These are phyloP conservation scores for Listronotus bonariensis DNA, from an alignment of 1,140 invertebrate species.

Conservation along the genomic window DNA sequence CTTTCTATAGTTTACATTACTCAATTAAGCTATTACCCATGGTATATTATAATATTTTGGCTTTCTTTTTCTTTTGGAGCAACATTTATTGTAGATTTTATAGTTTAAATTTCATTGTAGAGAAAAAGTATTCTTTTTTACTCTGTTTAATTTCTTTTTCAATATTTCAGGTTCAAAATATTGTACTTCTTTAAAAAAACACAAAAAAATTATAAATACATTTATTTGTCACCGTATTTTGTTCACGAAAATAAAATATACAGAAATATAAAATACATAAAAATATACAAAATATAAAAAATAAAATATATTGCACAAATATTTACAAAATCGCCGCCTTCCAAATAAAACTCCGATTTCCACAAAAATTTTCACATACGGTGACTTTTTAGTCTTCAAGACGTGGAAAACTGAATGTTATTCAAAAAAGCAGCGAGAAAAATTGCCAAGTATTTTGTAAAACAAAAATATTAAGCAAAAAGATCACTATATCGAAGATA, in stretches of 20 bases:
- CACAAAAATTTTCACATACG: constrained; percentile 36
- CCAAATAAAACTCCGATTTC: constrained; percentile 15
- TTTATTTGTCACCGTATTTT: constrained; percentile 46
- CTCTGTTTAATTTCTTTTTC: too few relatives aligned
- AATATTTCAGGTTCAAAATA: too few relatives aligned
- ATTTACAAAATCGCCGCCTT: constrained; percentile 35
- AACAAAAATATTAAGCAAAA: constrained; percentile 25
- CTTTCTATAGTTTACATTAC: too few relatives aligned
- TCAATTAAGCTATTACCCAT: too few relatives aligned
- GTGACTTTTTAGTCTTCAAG: constrained; percentile 40
- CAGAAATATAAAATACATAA: constrained; percentile 27
- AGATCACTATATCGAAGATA: constrained; percentile 21
- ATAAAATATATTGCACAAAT: constrained; percentile 41
- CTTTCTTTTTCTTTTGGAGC: too few relatives aligned
- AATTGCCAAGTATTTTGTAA: constrained; percentile 27
- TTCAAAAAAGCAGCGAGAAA: background rate
- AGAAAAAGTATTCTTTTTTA: too few relatives aligned
- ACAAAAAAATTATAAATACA: constrained; percentile 20
- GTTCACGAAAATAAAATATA: constrained; percentile 38
- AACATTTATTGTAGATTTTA: too few relatives aligned
- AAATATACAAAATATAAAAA: constrained; percentile 39
- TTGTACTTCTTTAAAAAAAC: too few relatives aligned
- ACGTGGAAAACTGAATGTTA: constrained; percentile 25
- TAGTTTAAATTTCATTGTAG: too few relatives aligned
- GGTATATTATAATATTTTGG: too few relatives aligned